Base-by-base conservation (phyloP, 2,888 invertebrate genomes). In the Deilephila porcellus region DNA sequence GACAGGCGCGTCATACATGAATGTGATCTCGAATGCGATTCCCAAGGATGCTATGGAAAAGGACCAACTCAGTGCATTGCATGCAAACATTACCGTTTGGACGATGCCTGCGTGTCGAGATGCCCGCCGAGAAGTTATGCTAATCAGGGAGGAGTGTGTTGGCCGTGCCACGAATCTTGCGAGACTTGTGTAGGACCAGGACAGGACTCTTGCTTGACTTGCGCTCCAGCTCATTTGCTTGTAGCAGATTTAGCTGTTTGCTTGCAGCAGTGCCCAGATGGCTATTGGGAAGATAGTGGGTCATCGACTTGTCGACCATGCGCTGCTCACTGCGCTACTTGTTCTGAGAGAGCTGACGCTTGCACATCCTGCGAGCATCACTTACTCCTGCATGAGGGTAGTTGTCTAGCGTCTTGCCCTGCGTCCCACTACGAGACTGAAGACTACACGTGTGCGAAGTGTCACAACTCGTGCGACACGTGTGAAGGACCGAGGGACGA, bases 281-380 rank as follows among this genome's bases (percentile, higher is more conserved):
- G 98, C 71, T 98, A 98, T 87, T 98, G 97, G 92, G 97, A 97
- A 93, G 97, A 97, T 86, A 95, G 95, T 64, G 96, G 96, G 77
- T 95, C 97, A 74, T 96, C 96, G 77, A 97, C 97, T 0, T 98
- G 98, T 87, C 96, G 97, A 6, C 97, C 98, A 0, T 98, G 98
- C 86, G 97, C 97, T 75, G 96, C 97, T 11, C 98, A 98, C 86
- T 98, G 98, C 86, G 97, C 97, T 37, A 97, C 97, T 75, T 98
- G 98, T 84, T 97, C 97, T 80, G 97, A 97, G 80, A 95, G 97
- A 78, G 97, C 98, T 5, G 97, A 98, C 82, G 96, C 96, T 78
- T 98, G 98, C 85, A 97, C 97, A 60, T 97, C 97, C 80, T 98
- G 98, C 88, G 98, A 98, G 83, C 98, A 98, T 89, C 98, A 98